Evolutionary conservation across 1,140 invertebrate species (phyloP), one percentile per base, ranked within the genome.

Genomic region (Ooceraea biroi): DNA sequence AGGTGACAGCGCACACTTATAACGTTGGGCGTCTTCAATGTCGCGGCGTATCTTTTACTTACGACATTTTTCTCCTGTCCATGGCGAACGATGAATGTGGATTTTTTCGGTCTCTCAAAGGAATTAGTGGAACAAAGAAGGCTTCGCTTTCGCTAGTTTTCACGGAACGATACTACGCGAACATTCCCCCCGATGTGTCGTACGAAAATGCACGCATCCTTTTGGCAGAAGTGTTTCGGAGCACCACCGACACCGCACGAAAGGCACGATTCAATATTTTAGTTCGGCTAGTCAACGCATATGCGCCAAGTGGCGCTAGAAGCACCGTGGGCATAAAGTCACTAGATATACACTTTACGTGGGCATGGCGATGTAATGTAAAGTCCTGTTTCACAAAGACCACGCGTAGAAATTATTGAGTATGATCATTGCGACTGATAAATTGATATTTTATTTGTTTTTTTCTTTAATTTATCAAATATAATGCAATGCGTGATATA

Each of bases 11-110:
- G 25, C 36, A 36, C 4, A 73, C 52, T 27, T 68, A 19, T 27
- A 30, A 19, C 11, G 11, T 57, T 48, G 30, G 57, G 69, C 36
- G 50, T 69, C 50, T 61, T 57, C 60, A 48, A 65, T 82, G 52
- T 55, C 68, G 44, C 69, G 82, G 58, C 25, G 27, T 30, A 73
- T 65, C 41, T 19, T 30, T 78, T 90, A 95, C 95, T 95, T 91
- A 95, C 95, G 95, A 95, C 87, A 95, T 91, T 94, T 95, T 95
- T 93, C 95, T 95, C 87, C 92, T 95, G 85, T 95, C 95, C 95
- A 95, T 95, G 85, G 65, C 72, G 78, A 73, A 41, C 44, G 17
- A 71, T 50, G 46, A 76, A 55, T n/a, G 71, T 73, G 27, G 58
- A 48, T 50, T 77, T 55, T n/a, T 11, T 63, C 44, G 52, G 80